Evolutionary conservation across 2,888 invertebrate genomes (phyloP).

Genomic region (Diaprepes abbreviatus): DNA sequence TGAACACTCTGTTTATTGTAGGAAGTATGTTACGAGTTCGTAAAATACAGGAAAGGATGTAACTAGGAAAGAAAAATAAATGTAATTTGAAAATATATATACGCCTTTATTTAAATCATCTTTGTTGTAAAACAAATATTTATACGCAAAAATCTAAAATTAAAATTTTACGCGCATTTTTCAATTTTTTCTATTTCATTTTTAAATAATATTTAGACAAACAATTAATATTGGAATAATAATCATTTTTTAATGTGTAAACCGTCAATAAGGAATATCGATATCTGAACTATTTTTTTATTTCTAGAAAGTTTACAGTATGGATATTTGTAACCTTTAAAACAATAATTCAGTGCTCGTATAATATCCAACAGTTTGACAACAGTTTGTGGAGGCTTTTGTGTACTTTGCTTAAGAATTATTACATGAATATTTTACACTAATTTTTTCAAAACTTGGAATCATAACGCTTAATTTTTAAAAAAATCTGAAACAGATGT

Average conservation of each 20-base stretch:
- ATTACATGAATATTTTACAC: no score
- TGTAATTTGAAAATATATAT: no score
- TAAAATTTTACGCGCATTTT: background rate
- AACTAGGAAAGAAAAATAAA: no score
- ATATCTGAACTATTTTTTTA: background rate
- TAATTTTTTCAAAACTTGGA: background rate
- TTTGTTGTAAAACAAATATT: background rate
- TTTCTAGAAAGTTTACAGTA: background rate
- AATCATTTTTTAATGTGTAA: background rate
- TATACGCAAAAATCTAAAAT: constrained; percentile 1
- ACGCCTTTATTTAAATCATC: background rate
- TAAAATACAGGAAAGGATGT: no score
- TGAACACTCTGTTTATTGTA: no score
- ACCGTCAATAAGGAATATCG: background rate
- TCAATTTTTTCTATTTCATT: background rate
- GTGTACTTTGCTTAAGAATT: no score
- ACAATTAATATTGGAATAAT: background rate
- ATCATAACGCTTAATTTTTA: no score
- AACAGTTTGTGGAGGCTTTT: no score
- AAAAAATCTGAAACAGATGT: no score
- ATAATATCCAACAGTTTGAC: no score
- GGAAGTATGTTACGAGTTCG: no score
- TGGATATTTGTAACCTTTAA: background rate
- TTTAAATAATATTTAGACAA: constrained; percentile 7
- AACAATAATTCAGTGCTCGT: background rate